Conservation (phyloP, 1,140 invertebrate genomes). For the Bombus balteatus region DNA sequence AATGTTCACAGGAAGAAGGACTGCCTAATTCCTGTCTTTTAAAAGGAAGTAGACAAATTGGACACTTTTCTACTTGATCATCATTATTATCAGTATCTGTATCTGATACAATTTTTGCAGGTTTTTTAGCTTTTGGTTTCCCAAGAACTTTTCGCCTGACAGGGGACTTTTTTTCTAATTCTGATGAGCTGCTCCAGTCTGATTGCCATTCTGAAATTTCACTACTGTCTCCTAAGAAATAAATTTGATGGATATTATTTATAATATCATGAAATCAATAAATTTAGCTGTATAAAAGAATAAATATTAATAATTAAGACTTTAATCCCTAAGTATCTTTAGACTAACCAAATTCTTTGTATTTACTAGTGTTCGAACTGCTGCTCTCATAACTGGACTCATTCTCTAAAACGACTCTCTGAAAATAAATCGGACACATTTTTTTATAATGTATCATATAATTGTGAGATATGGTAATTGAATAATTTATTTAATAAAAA, state of each 20-base stretch:
- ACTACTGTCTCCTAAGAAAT: constrained; percentile 33
- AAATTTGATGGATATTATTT: neutral
- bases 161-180: constrained; percentile 50
- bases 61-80: constrained; percentile 90
- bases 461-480: neutral
- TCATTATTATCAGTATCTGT: constrained; percentile 85
- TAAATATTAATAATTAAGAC: neutral
- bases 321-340: constrained; percentile 6
- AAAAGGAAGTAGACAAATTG: constrained; percentile 91
- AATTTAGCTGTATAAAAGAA: neutral
- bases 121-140: constrained; percentile 50
- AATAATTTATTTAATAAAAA: neutral
- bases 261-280: neutral
- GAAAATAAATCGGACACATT: constrained; percentile 25
- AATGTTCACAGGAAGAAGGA: constrained; percentile 93
- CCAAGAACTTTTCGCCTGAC: constrained; percentile 41
- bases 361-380: constrained; percentile 58
- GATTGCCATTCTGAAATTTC: constrained; percentile 74
- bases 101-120: constrained; percentile 40
- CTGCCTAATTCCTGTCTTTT: constrained; percentile 89
- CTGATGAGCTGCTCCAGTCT: constrained; percentile 77
- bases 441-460: constrained; percentile 15
- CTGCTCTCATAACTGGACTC: constrained; percentile 71
- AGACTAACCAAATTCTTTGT: constrained; percentile 59
- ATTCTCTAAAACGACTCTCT: constrained; percentile 76